These are phyloP conservation scores for Caenorhabditis tropicalis DNA, from an alignment of 1,140 invertebrate species.

Conservation along the genomic window DNA sequence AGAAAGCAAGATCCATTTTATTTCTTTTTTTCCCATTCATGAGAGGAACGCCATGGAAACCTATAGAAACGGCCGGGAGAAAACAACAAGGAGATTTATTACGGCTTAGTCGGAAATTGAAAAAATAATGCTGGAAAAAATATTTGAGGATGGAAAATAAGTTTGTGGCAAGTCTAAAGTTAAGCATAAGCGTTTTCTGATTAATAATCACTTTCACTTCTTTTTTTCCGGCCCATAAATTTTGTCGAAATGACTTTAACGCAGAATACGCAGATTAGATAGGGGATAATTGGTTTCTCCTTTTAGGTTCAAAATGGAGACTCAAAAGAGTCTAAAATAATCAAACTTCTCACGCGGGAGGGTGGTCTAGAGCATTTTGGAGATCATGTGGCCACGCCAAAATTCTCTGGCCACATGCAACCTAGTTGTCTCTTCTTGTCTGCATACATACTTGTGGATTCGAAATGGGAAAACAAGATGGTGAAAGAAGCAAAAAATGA, in stretches of 20 bases:
- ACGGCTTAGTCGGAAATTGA: too few relatives aligned
- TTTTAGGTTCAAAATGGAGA: too few relatives aligned
- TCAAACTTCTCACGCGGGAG: background rate
- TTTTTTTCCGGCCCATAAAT: background rate
- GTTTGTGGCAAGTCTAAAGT: too few relatives aligned
- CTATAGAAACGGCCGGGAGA: too few relatives aligned
- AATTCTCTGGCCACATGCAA: background rate
- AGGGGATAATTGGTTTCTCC: background rate
- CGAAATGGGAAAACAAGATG: constrained; percentile 12
- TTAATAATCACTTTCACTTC: background rate
- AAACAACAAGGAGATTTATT: too few relatives aligned
- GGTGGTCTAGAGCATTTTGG: background rate
- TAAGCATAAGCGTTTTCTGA: too few relatives aligned
- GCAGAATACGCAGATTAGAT: background rate
- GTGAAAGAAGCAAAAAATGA: background rate
- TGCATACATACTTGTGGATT: background rate
- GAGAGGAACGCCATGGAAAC: too few relatives aligned
- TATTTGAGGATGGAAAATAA: too few relatives aligned
- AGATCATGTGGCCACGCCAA: constrained; percentile 15
- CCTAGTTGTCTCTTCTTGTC: constrained; percentile 26
- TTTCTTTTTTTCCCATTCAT: too few relatives aligned
- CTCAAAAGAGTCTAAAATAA: too few relatives aligned
- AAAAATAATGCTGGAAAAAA: too few relatives aligned
- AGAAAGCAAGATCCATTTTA: background rate
- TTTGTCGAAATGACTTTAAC: too few relatives aligned